Conservation (phyloP, 2,888 invertebrate genomes). For the Apodemia zela region DNA sequence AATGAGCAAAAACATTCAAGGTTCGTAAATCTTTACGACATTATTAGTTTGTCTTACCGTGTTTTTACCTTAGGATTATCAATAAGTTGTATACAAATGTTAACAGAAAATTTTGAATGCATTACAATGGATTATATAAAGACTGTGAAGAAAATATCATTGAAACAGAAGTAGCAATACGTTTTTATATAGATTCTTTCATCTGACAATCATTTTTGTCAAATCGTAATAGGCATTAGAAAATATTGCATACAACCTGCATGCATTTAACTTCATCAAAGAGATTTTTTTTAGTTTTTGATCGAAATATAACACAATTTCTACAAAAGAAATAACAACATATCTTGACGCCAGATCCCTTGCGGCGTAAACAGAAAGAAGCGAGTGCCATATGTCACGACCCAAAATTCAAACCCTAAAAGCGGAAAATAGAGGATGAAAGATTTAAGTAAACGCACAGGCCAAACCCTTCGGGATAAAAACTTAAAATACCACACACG, state of each 20-base stretch:
- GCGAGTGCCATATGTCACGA: too few species aligned
- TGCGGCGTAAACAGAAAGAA: too few species aligned
- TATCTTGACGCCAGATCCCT: too few species aligned
- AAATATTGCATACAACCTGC: not conserved
- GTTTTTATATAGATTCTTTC: not conserved
- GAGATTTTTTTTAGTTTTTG: too few species aligned
- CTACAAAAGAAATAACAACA: too few species aligned
- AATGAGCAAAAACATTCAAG: not conserved
- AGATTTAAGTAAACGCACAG: too few species aligned
- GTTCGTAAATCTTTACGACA: conserved; percentile 10
- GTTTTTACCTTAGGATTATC: conserved; percentile 27
- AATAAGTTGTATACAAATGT: conserved; percentile 42
- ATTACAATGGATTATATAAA: not conserved
- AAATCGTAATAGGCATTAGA: not conserved
- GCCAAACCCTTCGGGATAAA: too few species aligned
- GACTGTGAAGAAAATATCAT: conserved; percentile 13
- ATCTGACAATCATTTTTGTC: conserved; percentile 12
- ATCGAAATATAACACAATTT: too few species aligned
- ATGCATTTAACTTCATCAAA: too few species aligned
- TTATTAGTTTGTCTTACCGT: conserved; percentile 34
- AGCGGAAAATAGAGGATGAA: too few species aligned
- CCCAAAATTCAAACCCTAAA: too few species aligned
- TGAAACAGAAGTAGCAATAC: conserved; percentile 19
- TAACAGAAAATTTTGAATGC: conserved; percentile 37
- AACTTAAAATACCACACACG: too few species aligned